These are phyloP conservation scores for Ceratitis capitata DNA, from an alignment of 1,140 invertebrate genomes.

Conservation along the genomic window DNA sequence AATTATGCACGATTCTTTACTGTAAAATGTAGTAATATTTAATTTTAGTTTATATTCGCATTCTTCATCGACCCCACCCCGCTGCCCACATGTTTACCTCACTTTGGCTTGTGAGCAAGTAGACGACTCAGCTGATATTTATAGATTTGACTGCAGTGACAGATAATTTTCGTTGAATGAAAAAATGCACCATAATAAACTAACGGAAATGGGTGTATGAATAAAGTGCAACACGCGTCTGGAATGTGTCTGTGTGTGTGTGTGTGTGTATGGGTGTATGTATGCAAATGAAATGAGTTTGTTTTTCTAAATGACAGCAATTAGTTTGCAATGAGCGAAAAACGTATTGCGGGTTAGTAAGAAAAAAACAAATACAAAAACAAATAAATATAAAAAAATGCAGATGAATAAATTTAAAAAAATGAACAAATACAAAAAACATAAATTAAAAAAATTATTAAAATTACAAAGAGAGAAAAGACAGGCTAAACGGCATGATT, in stretches of 20 bases:
- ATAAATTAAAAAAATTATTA: too few species aligned
- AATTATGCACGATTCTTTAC: too few species aligned
- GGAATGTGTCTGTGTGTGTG: too few species aligned
- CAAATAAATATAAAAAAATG: too few species aligned
- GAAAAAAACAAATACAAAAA: too few species aligned
- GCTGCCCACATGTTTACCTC: neutral
- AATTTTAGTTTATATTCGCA: neutral
- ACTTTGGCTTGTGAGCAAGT: too few species aligned
- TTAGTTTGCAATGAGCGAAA: neutral
- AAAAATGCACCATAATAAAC: neutral
- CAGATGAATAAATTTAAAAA: too few species aligned
- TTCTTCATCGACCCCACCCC: too few species aligned
- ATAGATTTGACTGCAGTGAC: neutral
- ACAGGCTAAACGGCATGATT: neutral
- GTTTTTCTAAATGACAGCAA: neutral
- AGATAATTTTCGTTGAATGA: neutral
- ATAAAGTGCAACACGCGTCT: neutral
- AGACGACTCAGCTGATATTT: slow-evolving; percentile 1
- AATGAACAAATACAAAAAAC: too few species aligned
- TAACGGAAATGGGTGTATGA: slow-evolving; percentile 27
- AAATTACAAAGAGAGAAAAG: too few species aligned
- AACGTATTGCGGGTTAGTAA: neutral
- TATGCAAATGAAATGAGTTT: too few species aligned
- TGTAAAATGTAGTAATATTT: neutral
- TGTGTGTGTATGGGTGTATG: too few species aligned